These are phyloP conservation scores for Hydrolagus colliei DNA, from an alignment of 2,797 vertebrate genomes.

Conservation along the genomic window DNA sequence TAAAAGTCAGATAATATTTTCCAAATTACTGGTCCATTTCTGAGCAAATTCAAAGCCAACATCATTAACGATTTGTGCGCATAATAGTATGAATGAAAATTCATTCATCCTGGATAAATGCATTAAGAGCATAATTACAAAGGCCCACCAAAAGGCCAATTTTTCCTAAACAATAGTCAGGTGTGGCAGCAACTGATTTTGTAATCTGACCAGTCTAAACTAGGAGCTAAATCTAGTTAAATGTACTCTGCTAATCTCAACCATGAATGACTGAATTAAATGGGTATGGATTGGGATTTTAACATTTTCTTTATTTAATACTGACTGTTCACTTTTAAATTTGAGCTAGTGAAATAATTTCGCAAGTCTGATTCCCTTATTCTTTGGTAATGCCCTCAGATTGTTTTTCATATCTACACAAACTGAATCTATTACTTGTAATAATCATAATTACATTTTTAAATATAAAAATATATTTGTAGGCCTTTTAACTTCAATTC, in stretches of 20 bases:
- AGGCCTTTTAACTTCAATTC: not conserved
- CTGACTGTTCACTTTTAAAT: not conserved
- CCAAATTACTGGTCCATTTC: not conserved
- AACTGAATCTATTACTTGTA: not conserved
- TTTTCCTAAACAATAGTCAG: too few species aligned
- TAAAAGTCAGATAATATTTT: not conserved
- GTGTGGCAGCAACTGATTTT: not conserved
- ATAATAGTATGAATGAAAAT: not conserved
- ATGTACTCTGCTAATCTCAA: not conserved
- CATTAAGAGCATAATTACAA: too few species aligned
- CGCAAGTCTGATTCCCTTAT: not conserved
- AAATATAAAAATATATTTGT: not conserved
- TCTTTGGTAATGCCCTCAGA: not conserved
- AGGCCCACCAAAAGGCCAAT: too few species aligned
- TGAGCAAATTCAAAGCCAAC: not conserved
- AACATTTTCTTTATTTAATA: not conserved
- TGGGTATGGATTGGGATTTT: not conserved
- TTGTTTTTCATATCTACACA: not conserved
- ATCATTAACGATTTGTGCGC: not conserved
- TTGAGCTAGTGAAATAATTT: not conserved
- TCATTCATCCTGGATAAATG: not conserved
- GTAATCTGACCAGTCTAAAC: not conserved
- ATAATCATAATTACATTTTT: not conserved
- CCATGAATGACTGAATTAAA: not conserved
- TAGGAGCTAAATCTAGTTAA: not conserved